Conservation (phyloP, 2,797 vertebrate genomes). For the Urosaurus nigricauda region DNA sequence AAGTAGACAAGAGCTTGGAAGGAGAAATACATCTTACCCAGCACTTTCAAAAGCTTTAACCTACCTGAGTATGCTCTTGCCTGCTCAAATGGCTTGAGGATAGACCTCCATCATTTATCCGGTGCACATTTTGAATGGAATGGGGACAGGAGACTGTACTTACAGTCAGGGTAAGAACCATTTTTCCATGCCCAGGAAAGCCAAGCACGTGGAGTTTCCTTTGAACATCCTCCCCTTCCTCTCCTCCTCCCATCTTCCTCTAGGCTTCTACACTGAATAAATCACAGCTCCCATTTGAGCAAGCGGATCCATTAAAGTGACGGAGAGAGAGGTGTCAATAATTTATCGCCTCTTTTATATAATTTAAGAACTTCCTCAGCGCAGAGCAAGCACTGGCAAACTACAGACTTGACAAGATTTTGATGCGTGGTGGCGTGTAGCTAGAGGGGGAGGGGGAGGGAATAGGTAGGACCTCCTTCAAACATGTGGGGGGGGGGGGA, state of each 20-base stretch:
- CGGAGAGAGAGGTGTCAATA: conserved; percentile 65
- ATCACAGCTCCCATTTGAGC: conserved; percentile 65
- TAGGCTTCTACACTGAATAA: conserved; percentile 58
- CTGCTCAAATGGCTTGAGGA: neutral
- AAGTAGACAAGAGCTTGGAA: neutral
- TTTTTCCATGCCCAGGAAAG: conserved; percentile 15
- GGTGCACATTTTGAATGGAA: neutral
- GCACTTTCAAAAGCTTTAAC: neutral
- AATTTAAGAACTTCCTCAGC: conserved; percentile 73
- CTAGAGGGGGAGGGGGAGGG: neutral
- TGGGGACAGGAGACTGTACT: neutral
- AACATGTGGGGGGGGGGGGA: neutral
- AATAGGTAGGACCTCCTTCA: neutral
- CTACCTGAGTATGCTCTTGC: neutral
- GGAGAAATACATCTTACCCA: neutral
- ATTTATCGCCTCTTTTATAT: conserved; percentile 75
- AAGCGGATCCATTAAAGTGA: conserved; percentile 70
- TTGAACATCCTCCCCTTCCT: conserved; percentile 37
- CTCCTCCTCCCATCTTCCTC: neutral
- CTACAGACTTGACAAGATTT: conserved; percentile 62
- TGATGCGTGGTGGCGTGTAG: conserved; percentile 52
- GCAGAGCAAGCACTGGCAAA: conserved; percentile 64
- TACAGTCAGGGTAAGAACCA: too few relatives aligned
- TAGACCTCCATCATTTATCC: neutral
- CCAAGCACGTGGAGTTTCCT: neutral